These are phyloP conservation scores for Pristiophorus japonicus DNA, from an alignment of 2,113 vertebrate genomes.

Conservation along the genomic window DNA sequence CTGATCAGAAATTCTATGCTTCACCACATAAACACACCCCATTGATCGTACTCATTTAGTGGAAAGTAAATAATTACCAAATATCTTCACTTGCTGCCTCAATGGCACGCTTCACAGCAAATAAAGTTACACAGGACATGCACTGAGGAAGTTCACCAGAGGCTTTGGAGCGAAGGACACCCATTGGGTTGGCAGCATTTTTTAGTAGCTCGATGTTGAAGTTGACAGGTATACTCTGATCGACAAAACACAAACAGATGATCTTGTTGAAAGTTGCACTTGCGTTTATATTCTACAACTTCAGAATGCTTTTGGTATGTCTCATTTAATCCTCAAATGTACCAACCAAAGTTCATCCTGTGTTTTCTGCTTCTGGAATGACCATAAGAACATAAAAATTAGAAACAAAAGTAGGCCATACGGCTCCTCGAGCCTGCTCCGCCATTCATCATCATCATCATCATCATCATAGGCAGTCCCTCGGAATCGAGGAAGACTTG, in stretches of 20 bases:
- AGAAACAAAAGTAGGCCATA: too few species aligned
- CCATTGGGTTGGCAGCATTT: slow-evolving; percentile 32
- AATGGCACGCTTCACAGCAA: slow-evolving; percentile 39
- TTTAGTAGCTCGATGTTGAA: slow-evolving; percentile 36
- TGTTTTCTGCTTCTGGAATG: neutral
- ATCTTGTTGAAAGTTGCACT: neutral
- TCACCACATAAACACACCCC: neutral
- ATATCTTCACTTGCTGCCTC: slow-evolving; percentile 9
- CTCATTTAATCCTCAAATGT: neutral
- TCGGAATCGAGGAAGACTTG: too few species aligned
- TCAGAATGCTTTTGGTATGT: neutral
- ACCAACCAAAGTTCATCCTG: neutral
- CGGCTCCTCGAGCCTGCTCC: too few species aligned
- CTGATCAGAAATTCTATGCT: slow-evolving; percentile 27
- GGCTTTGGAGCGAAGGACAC: slow-evolving; percentile 37
- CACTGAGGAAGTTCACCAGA: slow-evolving; percentile 36
- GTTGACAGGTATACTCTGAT: slow-evolving; percentile 34
- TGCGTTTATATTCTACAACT: neutral
- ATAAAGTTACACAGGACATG: slow-evolving; percentile 22
- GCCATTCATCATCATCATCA: too few species aligned
- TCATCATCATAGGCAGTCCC: too few species aligned
- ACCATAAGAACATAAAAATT: neutral
- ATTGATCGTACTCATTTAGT: slow-evolving; percentile 34
- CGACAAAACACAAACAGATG: neutral
- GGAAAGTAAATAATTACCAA: slow-evolving; percentile 38